Evolutionary conservation across 2,113 vertebrate species (phyloP), one percentile per base, ranked within the genome.

Genomic region (Tachycineta bicolor): DNA sequence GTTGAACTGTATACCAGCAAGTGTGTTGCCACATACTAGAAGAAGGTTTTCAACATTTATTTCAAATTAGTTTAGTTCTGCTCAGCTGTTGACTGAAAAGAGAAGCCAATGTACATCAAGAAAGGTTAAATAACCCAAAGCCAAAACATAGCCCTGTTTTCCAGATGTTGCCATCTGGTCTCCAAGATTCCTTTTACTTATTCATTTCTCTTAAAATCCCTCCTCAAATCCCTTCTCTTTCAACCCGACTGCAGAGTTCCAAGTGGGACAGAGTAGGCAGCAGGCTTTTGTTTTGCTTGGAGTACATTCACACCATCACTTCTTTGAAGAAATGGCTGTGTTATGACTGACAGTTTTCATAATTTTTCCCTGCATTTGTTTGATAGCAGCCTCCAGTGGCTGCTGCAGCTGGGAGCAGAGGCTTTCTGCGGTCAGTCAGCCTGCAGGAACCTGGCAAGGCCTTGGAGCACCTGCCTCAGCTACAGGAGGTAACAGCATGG

Each of bases 171-270:
- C 58, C 11, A 0, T 84, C 84, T 93, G 63, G 67, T 65, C 41
- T 93, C 87, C 75, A 90, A 65, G 74, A 91, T 96, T 90, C 62
- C 87, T 93, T 89, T 91, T 84, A 53, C 16, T 89, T 91, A 82
- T 7, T 91, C 2, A 73, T 90, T 96, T 93, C 28, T 52, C 62
- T 6, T 11, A 31, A 93, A 94, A 90, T 91, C 67, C 75, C 41
- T 58, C 28, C 41, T 79, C n/a, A 95, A 94, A 94, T 83, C 82
- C 67, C 8, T 46, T 83, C n/a, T 31, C 67, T 94, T 97, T 95
- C 82, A 91, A 90, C 58, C 28, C 46, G 25, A 62, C 43, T 80
- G 22, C 46, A 83, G 70, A 73, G 23, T 20, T 93, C 69, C 69
- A 71, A 95, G 63, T 69, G 16, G 25, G 44, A 79, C 49, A 76